Conservation (phyloP, 2,113 vertebrate genomes). For the Mellivora capensis region DNA sequence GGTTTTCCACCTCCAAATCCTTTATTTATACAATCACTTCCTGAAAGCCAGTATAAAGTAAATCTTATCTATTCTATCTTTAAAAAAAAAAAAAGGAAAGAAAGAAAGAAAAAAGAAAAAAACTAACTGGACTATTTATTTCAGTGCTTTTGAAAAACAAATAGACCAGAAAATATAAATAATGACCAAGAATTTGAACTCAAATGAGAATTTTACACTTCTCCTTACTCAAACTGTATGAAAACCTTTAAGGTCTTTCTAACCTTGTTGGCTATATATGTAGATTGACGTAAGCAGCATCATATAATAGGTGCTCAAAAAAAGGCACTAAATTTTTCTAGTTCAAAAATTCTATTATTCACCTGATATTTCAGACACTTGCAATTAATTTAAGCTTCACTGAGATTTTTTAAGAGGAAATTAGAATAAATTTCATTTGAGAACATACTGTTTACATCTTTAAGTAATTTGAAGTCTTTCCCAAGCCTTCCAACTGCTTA, state of each 20-base stretch:
- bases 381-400: background rate
- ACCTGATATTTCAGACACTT: background rate
- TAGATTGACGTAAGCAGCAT: background rate
- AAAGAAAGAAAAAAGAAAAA: background rate
- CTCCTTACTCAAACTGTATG: background rate
- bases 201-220: background rate
- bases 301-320: background rate
- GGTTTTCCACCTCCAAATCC: background rate
- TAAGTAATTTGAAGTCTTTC: background rate
- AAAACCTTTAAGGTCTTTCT: background rate
- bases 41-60: background rate
- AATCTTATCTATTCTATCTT: background rate
- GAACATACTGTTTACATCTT: background rate
- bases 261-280: background rate
- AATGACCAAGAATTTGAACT: background rate
- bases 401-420: background rate
- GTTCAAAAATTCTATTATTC: background rate
- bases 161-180: background rate
- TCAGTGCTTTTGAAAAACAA: constrained; percentile 6
- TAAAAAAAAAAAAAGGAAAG: background rate
- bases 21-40: background rate
- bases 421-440: constrained; percentile 13
- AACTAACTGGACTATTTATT: background rate
- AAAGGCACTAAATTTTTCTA: background rate
- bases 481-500: background rate